These are phyloP conservation scores for Oreochromis spilurus DNA, from an alignment of 2,113 vertebrate species.

Conservation along the genomic window DNA sequence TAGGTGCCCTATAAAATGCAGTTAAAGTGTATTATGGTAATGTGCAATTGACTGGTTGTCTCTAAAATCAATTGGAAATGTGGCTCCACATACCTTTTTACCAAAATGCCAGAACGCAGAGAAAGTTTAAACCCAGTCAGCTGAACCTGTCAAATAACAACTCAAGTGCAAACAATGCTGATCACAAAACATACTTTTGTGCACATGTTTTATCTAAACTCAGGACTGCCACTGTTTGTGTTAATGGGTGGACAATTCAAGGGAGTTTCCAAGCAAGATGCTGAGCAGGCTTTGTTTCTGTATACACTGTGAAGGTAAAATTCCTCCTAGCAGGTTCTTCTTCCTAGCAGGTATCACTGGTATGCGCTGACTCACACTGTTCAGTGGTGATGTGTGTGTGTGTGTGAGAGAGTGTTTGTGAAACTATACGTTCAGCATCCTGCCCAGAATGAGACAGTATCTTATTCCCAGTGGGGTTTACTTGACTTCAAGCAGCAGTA, in stretches of 20 bases:
- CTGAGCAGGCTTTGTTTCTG: background rate
- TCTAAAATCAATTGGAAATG: background rate
- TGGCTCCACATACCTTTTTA: background rate
- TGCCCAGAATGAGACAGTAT: background rate
- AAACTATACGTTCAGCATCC: background rate
- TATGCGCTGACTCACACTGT: conserved; percentile 27
- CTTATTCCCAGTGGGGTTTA: background rate
- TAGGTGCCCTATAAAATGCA: background rate
- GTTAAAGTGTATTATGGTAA: background rate
- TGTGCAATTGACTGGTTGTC: background rate
- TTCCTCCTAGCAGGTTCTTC: background rate
- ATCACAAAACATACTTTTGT: background rate
- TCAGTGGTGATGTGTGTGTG: background rate
- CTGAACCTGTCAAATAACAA: background rate
- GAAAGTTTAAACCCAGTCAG: background rate
- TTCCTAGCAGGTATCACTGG: background rate
- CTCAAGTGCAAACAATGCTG: background rate
- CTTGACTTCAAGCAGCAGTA: background rate
- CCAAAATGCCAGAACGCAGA: background rate
- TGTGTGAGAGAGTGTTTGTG: background rate
- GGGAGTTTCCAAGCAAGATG: background rate
- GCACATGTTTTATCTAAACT: background rate
- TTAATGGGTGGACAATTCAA: background rate
- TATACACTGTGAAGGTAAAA: background rate
- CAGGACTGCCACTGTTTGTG: background rate